phyloP scores from a whole-genome alignment of 2,888 invertebrate species.

The Lasioglossum marginatum region DNA sequence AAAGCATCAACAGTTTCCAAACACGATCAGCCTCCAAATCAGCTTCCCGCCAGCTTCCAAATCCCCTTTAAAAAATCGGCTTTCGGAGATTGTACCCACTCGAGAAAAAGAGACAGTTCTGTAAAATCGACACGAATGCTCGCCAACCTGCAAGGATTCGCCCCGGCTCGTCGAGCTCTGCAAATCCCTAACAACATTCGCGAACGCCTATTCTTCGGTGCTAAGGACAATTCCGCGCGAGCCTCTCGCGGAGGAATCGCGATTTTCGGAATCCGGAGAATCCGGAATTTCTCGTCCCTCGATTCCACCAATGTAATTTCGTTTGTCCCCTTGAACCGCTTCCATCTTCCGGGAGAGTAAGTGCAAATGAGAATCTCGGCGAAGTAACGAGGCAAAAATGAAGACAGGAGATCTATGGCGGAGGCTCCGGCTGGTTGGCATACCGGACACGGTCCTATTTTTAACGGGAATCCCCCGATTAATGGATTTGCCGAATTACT shows the following conservation, averaged over 20 bases:
- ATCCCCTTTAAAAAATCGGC: not conserved
- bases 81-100: not conserved
- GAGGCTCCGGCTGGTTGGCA: not conserved
- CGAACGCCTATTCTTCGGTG: not conserved
- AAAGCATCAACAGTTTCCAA: not conserved
- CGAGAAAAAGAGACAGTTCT: not conserved
- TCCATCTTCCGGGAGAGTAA: slow-evolving; percentile 12
- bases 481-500: not conserved
- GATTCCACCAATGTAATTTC: slow-evolving; percentile 3
- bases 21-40: not conserved
- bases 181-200: not conserved
- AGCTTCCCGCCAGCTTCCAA: not conserved
- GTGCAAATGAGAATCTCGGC: slow-evolving; percentile 11
- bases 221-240: not conserved
- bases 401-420: not conserved
- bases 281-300: not conserved
- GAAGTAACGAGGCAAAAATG: slow-evolving; percentile 19
- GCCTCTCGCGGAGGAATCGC: not conserved
- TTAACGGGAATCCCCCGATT: slow-evolving; percentile 1
- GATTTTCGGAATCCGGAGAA: not conserved
- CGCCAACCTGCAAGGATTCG: not conserved
- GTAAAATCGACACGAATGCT: not conserved
- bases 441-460: slow-evolving; percentile 11
- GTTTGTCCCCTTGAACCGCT: not conserved
- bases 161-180: not conserved